These are phyloP conservation scores for Sphenodon punctatus DNA, from an alignment of 2,797 vertebrate species.

Conservation along the genomic window DNA sequence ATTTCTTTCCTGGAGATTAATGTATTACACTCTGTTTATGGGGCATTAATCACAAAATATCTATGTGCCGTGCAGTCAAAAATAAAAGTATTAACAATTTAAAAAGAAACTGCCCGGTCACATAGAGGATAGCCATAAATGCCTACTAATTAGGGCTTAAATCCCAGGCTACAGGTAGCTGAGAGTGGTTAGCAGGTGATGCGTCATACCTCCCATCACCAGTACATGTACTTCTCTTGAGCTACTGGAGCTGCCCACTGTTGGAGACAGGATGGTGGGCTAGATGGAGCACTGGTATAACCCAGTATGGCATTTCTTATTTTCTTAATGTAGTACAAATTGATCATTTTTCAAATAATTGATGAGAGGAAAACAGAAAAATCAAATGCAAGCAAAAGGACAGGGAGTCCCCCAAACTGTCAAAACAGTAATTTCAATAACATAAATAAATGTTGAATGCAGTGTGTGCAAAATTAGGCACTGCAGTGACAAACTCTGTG, in stretches of 20 bases:
- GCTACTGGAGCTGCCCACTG: too few species aligned
- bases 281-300: too few species aligned
- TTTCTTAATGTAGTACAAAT: too few species aligned
- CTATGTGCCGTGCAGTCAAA: neutral
- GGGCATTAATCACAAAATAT: neutral
- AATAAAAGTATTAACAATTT: neutral
- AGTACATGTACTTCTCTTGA: too few species aligned
- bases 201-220: too few species aligned
- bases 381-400: neutral
- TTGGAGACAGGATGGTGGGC: too few species aligned
- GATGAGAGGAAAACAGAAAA: neutral
- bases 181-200: too few species aligned
- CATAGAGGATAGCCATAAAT: neutral
- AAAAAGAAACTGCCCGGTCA: neutral
- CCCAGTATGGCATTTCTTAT: too few species aligned
- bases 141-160: too few species aligned
- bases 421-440: neutral
- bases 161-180: too few species aligned
- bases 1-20: neutral
- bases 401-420: neutral
- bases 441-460: neutral
- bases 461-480: neutral
- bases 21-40: neutral
- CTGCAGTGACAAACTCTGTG: neutral
- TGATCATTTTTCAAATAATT: neutral